Percentiles rank a stretch among this genome's conserved stretches.
Evolutionary conservation across 1,140 invertebrate genomes (phyloP).

Genomic region (Lepidotrigona ventralis): DNA sequence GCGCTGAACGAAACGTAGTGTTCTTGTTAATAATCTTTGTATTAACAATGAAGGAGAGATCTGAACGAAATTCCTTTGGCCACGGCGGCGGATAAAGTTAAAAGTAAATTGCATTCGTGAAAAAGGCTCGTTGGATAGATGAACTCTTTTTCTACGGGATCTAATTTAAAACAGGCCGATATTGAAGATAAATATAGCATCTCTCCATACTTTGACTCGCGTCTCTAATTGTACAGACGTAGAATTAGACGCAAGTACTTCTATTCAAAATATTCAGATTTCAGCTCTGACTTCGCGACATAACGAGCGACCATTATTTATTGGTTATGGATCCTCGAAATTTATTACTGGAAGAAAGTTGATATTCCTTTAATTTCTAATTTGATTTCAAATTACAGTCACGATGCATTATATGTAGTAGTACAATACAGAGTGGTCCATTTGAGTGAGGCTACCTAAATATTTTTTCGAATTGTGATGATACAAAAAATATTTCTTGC

Average conservation of each 20-base stretch:
- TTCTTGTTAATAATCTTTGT: constrained; percentile 47
- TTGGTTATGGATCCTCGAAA: no score
- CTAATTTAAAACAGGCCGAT: not conserved
- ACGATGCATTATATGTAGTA: no score
- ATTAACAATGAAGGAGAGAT: not conserved
- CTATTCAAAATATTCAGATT: not conserved
- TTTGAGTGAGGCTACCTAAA: no score
- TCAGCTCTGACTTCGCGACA: no score
- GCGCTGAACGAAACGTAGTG: not conserved
- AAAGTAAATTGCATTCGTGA: not conserved
- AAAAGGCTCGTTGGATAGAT: not conserved
- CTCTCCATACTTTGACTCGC: not conserved
- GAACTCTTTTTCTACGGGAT: not conserved
- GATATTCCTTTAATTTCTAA: no score
- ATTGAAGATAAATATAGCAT: not conserved
- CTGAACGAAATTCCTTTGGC: not conserved
- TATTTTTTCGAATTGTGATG: no score
- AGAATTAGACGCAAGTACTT: not conserved
- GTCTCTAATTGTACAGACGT: not conserved
- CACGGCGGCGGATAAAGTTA: not conserved
- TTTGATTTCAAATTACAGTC: no score
- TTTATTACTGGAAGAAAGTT: no score
- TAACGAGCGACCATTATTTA: no score
- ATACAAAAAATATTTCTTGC: no score
- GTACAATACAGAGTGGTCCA: no score